Percentiles rank a stretch among this genome's conserved stretches.
These are phyloP conservation scores for Fundulus diaphanus DNA, from an alignment of 2,797 vertebrate species.

Conservation along the genomic window DNA sequence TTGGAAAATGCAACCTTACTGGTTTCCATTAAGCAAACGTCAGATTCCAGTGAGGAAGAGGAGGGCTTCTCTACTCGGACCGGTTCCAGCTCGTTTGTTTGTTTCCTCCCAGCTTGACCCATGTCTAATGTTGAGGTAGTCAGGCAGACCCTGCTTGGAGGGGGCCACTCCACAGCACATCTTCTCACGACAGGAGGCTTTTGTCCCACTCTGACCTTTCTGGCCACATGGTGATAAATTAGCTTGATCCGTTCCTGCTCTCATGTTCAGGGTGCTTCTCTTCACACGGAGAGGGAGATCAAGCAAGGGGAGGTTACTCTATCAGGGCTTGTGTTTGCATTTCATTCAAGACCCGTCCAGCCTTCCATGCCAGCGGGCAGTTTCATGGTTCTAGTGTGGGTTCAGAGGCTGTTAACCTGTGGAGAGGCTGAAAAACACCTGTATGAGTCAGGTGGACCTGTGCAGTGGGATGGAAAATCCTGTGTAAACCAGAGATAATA, in stretches of 20 bases:
- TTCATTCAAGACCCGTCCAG: conserved; percentile 57
- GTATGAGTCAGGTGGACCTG: conserved; percentile 54
- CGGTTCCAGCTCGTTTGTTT: conserved; percentile 34
- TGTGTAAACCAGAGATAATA: conserved; percentile 22
- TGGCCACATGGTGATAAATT: conserved; percentile 75
- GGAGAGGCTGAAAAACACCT: conserved; percentile 44
- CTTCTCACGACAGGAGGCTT: conserved; percentile 79
- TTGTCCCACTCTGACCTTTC: conserved; percentile 78
- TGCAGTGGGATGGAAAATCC: conserved; percentile 49
- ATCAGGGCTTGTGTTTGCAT: conserved; percentile 28
- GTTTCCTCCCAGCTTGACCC: conserved; percentile 65
- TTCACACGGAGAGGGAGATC: conserved; percentile 46
- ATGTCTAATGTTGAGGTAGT: conserved; percentile 71
- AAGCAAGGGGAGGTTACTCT: conserved; percentile 28
- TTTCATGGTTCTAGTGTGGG: conserved; percentile 59
- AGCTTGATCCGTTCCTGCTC: conserved; percentile 77
- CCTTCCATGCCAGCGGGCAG: conserved; percentile 32
- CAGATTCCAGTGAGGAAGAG: conserved; percentile 43
- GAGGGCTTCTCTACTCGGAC: conserved; percentile 55
- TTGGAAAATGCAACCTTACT: conserved; percentile 42
- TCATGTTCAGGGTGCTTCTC: conserved; percentile 62
- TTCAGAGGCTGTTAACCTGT: conserved; percentile 53
- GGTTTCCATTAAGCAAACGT: conserved; percentile 50
- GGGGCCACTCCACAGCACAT: conserved; percentile 61
- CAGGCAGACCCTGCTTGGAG: conserved; percentile 47